Evolutionary conservation across 1,140 invertebrate species (phyloP), one percentile per base, ranked within the genome.

Genomic region (Spodoptera frugiperda): DNA sequence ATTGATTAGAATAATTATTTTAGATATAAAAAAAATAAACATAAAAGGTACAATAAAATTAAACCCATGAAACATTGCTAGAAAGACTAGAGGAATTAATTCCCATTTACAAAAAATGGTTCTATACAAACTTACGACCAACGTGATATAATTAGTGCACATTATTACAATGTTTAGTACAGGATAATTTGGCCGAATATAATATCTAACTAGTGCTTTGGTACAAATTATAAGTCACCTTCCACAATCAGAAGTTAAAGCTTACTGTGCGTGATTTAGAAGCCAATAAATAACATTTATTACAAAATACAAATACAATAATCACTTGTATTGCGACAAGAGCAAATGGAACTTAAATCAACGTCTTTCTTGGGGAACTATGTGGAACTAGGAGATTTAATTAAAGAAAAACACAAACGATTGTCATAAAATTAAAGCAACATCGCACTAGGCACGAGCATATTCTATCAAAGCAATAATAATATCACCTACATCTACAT

Each of bases 391-490:
- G 75, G 78, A 82, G 71, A 79, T 83, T 84, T 82, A 82, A 77
- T 72, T 54, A 44, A 11, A 51, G 30, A 19, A 53, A 63, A 61
- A 67, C 14, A 39, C 6, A 79, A 61, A 78, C 15, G 25, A 21
- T 25, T 72, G 77, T 84, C 80, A 74, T 82, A 84, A 39, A 84
- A 82, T 81, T 75, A 80, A 82, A 80, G 82, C 59, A 83, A 78
- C 78, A 88, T 89, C 90, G 87, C 86, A 88, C 85, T 82, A 84
- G 84, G 83, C 88, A 88, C 82, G 86, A 86, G 85, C 85, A 84
- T 88, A 85, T 81, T 81, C 61, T 80, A 80, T 82, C 67, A 82
- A 86, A 85, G 75, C 80, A 84, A 83, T 78, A 84, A 83, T 78
- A 82, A 46, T 68, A 54, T 59, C 70, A 78, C 48, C 78, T 82